These are phyloP conservation scores for Globicephala melas DNA, from an alignment of 2,113 vertebrate species.

Conservation along the genomic window DNA sequence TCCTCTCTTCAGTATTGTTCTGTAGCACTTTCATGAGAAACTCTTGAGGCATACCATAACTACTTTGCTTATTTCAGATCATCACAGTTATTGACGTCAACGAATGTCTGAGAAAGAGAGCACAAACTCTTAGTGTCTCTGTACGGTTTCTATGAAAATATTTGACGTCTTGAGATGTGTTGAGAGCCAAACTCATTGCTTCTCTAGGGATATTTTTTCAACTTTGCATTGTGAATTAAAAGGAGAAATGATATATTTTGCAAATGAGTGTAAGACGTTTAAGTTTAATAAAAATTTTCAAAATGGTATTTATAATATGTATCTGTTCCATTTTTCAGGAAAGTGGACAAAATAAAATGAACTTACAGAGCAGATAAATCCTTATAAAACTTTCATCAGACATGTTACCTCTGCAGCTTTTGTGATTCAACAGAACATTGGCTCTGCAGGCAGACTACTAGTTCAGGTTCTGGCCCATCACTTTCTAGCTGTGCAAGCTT, in stretches of 20 bases:
- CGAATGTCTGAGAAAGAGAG: neutral
- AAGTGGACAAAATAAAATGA: neutral
- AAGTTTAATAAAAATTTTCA: neutral
- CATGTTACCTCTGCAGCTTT: neutral
- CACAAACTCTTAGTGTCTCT: neutral
- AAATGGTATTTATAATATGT: neutral
- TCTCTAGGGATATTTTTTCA: neutral
- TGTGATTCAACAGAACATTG: neutral
- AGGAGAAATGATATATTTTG: neutral
- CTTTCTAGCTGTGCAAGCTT: neutral
- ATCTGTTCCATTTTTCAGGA: neutral
- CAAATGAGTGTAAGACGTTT: neutral
- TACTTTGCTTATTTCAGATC: neutral
- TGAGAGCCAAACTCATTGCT: neutral
- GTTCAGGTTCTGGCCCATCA: neutral
- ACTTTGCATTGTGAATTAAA: neutral
- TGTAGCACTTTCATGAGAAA: neutral
- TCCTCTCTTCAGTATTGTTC: neutral
- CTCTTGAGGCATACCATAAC: neutral
- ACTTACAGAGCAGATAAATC: neutral
- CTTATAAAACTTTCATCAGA: neutral
- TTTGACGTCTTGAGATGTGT: neutral
- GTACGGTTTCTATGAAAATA: neutral
- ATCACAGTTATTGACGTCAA: neutral
- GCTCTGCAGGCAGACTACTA: neutral